A percentile compares a stretch with the other conserved stretches of the same genome.
Evolutionary conservation across 2,113 vertebrate species (phyloP).

Genomic region (Notiomystis cincta): DNA sequence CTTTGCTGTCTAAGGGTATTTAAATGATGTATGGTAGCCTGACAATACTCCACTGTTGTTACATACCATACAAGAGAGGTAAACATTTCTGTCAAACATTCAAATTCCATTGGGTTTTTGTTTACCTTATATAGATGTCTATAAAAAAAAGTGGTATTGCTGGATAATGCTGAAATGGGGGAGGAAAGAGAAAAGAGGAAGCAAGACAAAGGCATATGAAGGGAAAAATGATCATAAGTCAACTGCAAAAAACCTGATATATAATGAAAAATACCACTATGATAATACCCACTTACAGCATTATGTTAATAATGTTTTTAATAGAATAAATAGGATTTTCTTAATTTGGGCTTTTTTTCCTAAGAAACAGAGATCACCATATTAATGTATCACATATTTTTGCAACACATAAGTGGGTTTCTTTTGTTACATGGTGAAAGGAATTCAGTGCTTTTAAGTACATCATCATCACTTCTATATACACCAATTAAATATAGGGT

Average conservation of each 20-base stretch:
- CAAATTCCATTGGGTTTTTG: conserved; percentile 27
- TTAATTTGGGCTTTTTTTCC: background rate
- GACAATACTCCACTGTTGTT: conserved; percentile 6
- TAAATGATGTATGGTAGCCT: conserved; percentile 41
- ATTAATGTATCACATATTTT: background rate
- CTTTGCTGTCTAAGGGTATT: conserved; percentile 39
- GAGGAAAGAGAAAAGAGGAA: background rate
- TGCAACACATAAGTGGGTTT: background rate
- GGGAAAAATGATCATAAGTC: background rate
- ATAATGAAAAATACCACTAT: background rate
- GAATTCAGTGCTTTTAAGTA: background rate
- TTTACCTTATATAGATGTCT: background rate
- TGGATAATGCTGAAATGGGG: background rate
- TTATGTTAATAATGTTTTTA: background rate
- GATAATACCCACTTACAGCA: background rate
- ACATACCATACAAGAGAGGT: background rate
- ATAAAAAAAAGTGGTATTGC: background rate
- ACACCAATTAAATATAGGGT: background rate
- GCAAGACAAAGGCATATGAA: background rate
- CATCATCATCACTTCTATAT: background rate
- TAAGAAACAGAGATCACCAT: background rate
- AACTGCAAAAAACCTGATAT: background rate
- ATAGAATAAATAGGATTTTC: background rate
- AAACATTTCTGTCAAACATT: conserved; percentile 43
- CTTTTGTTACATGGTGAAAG: background rate